Conservation (phyloP, 2,113 vertebrate genomes). For the Coturnix japonica region DNA sequence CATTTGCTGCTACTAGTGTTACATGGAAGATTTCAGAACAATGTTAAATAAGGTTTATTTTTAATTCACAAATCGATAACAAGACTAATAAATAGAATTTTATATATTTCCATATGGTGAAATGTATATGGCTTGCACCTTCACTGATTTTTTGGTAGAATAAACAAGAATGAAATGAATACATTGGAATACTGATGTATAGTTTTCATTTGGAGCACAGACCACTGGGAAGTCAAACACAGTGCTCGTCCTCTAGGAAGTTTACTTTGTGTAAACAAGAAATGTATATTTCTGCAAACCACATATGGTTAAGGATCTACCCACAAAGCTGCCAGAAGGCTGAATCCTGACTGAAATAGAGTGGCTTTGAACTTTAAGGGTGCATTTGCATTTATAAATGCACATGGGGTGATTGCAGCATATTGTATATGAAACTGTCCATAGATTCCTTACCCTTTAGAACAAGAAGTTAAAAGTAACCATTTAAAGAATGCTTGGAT, state of each 20-base stretch:
- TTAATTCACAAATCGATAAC: conserved; percentile 16
- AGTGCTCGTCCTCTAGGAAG: neutral
- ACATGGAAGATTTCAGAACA: conserved; percentile 11
- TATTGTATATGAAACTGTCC: neutral
- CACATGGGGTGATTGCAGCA: neutral
- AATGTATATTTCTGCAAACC: neutral
- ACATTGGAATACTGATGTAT: conserved; percentile 44
- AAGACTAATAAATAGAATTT: conserved; percentile 4
- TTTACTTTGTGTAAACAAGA: neutral
- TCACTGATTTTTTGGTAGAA: conserved; percentile 56
- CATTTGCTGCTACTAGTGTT: conserved; percentile 15
- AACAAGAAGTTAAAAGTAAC: neutral
- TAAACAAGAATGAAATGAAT: conserved; percentile 50
- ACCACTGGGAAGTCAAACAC: neutral
- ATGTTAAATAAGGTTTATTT: conserved; percentile 42
- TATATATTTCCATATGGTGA: conserved; percentile 60
- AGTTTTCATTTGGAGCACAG: conserved; percentile 16
- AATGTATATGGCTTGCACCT: conserved; percentile 54
- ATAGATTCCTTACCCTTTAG: neutral
- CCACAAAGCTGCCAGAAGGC: neutral
- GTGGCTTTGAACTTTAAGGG: neutral
- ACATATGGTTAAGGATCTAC: neutral
- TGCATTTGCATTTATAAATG: neutral
- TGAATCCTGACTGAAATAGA: neutral
- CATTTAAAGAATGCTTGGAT: neutral